A percentile compares a stretch with the other conserved stretches of the same genome.
Conservation (phyloP, 2,888 invertebrate genomes). For the Teleogryllus oceanicus region DNA sequence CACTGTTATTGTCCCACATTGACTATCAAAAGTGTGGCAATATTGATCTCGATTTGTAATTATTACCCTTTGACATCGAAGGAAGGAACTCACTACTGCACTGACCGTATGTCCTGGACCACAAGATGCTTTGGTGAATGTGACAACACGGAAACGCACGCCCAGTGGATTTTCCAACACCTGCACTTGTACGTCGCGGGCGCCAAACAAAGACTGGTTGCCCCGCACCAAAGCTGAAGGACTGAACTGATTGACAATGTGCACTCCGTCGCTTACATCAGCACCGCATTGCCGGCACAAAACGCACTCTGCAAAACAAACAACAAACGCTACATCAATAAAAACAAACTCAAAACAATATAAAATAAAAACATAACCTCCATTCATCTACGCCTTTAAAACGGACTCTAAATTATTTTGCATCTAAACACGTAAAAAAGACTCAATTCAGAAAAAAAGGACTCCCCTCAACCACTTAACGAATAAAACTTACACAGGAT, state of each 20-base stretch:
- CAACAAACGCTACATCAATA: too few species aligned
- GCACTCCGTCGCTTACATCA: conserved; percentile 56
- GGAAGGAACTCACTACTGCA: conserved; percentile 22
- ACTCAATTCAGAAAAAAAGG: too few species aligned
- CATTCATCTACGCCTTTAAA: too few species aligned
- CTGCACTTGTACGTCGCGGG: conserved; percentile 55
- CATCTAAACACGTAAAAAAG: too few species aligned
- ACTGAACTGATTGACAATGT: conserved; percentile 53
- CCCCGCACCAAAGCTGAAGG: conserved; percentile 51
- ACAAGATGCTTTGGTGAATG: conserved; percentile 55
- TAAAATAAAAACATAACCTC: too few species aligned
- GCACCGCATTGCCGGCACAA: conserved; percentile 59
- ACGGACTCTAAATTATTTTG: too few species aligned
- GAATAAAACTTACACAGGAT: too few species aligned
- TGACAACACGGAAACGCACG: conserved; percentile 54
- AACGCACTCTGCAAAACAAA: conserved; percentile 51
- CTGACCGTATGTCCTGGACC: conserved; percentile 52
- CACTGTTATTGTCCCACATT: too few species aligned
- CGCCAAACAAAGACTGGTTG: conserved; percentile 55
- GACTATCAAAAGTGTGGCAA: background rate
- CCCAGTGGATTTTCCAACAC: conserved; percentile 56
- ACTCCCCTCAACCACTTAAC: too few species aligned
- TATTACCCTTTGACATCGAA: conserved; percentile 2
- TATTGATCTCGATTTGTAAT: conserved; percentile 28
- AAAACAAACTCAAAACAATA: too few species aligned